These are phyloP conservation scores for Dasyornis broadbenti DNA, from an alignment of 2,113 vertebrate genomes.

Conservation along the genomic window DNA sequence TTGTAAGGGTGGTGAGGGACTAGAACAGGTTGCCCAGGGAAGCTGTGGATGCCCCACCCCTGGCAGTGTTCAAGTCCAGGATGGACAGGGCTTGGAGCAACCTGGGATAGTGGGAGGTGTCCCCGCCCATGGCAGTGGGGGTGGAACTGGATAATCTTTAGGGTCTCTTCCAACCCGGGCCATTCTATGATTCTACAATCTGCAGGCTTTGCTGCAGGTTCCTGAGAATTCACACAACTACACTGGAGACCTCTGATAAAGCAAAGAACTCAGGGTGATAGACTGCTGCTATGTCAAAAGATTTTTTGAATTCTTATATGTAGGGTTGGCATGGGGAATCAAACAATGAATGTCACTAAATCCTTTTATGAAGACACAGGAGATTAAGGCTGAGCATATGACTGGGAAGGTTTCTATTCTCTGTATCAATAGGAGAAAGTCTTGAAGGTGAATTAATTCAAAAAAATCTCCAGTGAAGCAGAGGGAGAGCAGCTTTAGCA, in stretches of 20 bases:
- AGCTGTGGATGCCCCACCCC: background rate
- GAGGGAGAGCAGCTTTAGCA: background rate
- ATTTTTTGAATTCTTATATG: background rate
- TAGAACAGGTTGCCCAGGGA: background rate
- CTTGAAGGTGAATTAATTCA: constrained; percentile 3
- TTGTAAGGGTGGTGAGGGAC: background rate
- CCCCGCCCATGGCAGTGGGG: background rate
- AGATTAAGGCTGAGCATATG: constrained; percentile 1
- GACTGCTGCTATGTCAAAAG: background rate
- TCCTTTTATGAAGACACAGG: background rate
- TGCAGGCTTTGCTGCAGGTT: background rate
- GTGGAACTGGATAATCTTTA: background rate
- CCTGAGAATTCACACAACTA: background rate
- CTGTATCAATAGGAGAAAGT: background rate
- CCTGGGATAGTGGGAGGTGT: background rate
- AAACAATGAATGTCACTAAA: background rate
- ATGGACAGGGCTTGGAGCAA: background rate
- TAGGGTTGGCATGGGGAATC: background rate
- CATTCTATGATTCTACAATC: background rate
- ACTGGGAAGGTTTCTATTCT: background rate
- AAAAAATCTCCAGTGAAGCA: background rate
- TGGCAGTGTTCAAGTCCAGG: background rate
- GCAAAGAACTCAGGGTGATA: background rate
- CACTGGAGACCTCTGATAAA: background rate
- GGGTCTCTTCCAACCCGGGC: background rate